Conservation (phyloP, 2,888 invertebrate genomes). For the Myopa testacea region DNA sequence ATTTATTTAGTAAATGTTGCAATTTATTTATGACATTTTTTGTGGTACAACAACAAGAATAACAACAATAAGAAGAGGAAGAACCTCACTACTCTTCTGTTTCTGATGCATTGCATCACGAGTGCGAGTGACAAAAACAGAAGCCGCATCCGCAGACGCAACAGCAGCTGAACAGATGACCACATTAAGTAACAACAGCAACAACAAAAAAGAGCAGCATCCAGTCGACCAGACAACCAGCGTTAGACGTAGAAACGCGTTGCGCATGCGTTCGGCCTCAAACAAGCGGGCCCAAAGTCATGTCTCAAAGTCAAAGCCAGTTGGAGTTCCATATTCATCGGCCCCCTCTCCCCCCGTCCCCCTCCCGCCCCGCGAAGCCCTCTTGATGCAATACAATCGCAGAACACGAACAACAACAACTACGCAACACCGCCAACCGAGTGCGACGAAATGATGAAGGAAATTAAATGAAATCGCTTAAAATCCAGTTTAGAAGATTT, state of each 20-base stretch:
- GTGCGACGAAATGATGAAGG: not conserved
- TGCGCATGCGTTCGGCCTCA: slow-evolving; percentile 18
- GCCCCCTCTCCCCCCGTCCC: slow-evolving; percentile 33
- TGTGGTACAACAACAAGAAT: slow-evolving; percentile 37
- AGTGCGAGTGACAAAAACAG: slow-evolving; percentile 27
- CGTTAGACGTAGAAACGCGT: slow-evolving; percentile 24
- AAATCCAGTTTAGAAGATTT: slow-evolving; percentile 50
- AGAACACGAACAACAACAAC: too few relatives aligned
- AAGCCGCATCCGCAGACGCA: slow-evolving; percentile 27
- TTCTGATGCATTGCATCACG: slow-evolving; percentile 31
- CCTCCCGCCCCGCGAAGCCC: too few relatives aligned
- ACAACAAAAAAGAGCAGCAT: not conserved
- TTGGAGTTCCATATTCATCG: slow-evolving; percentile 66
- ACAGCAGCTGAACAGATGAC: slow-evolving; percentile 33
- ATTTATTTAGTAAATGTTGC: slow-evolving; percentile 62
- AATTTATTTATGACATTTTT: slow-evolving; percentile 52
- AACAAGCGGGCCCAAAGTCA: slow-evolving; percentile 49
- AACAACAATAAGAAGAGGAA: slow-evolving; percentile 34
- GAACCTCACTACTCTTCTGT: slow-evolving; percentile 6
- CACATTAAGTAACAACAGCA: slow-evolving; percentile 33
- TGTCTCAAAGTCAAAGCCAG: slow-evolving; percentile 59
- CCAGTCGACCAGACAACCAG: not conserved
- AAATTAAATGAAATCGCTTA: slow-evolving; percentile 36
- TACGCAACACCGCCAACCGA: too few relatives aligned
- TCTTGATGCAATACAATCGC: too few relatives aligned